Conservation (phyloP, 2,888 invertebrate genomes). For the Phrixothrix hirtus region DNA sequence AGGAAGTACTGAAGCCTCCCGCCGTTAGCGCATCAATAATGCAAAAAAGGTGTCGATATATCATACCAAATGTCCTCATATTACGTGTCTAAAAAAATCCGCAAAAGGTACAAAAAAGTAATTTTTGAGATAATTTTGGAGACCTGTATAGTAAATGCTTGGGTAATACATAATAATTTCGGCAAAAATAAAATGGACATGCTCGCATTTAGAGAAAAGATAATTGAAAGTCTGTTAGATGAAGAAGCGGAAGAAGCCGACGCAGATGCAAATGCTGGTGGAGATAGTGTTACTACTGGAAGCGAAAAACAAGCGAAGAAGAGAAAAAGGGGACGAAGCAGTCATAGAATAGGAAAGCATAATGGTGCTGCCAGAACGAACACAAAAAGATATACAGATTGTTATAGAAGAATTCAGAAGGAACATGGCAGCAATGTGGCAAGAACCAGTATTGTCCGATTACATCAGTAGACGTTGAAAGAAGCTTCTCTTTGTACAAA, state of each 20-base stretch:
- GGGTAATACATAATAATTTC: too few relatives aligned
- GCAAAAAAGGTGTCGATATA: constrained; percentile 11
- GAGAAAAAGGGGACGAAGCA: background rate
- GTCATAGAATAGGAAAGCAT: constrained; percentile 23
- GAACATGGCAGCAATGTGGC: constrained; percentile 14
- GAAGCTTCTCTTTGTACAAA: too few relatives aligned
- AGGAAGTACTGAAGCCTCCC: constrained; percentile 5
- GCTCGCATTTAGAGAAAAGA: too few relatives aligned
- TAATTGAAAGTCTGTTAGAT: too few relatives aligned
- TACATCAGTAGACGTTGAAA: too few relatives aligned
- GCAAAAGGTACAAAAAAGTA: too few relatives aligned
- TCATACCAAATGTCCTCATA: too few relatives aligned
- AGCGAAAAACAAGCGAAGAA: background rate
- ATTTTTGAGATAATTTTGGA: constrained; percentile 4
- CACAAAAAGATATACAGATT: constrained; percentile 23
- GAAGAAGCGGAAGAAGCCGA: background rate
- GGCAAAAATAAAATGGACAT: too few relatives aligned
- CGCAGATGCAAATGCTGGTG: too few relatives aligned
- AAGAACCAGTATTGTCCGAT: too few relatives aligned
- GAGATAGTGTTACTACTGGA: background rate
- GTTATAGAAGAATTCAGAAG: too few relatives aligned
- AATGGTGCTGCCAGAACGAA: constrained; percentile 23
- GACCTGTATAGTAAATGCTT: background rate
- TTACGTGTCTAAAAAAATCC: constrained; percentile 3
- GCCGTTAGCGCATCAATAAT: background rate